Evolutionary conservation across 2,888 invertebrate genomes (phyloP).

Genomic region (Caenorhabditis panamensis): DNA sequence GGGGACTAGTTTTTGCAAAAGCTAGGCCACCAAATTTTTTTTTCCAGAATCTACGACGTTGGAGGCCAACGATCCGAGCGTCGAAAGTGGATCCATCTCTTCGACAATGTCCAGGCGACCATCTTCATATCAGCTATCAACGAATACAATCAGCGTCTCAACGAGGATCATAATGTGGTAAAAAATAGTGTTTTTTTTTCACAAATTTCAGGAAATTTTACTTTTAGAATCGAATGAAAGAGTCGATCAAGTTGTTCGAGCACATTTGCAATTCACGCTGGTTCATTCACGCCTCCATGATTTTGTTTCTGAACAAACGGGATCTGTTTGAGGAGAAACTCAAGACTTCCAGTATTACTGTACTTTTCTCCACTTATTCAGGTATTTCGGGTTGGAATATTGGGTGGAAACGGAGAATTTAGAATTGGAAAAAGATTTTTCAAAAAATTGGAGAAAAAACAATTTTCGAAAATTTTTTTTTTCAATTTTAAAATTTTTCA

Average conservation of each 20-base stretch:
- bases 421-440: too few relatives aligned
- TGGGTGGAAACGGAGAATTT: too few relatives aligned
- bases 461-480: neutral
- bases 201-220: neutral
- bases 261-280: constrained; percentile 67
- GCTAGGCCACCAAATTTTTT: neutral
- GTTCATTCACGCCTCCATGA: constrained; percentile 65
- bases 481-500: too few relatives aligned
- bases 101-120: constrained; percentile 71
- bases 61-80: constrained; percentile 72
- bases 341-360: constrained; percentile 53
- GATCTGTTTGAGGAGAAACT: constrained; percentile 70
- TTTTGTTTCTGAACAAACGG: constrained; percentile 70
- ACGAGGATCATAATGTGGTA: constrained; percentile 50
- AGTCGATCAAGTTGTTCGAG: constrained; percentile 65
- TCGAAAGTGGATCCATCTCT: constrained; percentile 72
- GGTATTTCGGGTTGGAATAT: too few relatives aligned
- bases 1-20: neutral
- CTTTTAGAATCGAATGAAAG: constrained; percentile 65
- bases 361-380: constrained; percentile 61
- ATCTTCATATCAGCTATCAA: constrained; percentile 70
- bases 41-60: constrained; percentile 68
- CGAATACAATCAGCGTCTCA: constrained; percentile 68
- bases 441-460: too few relatives aligned
- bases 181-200: neutral